Evolutionary conservation across 92 coral and sea anemone genomes (phyloP), one percentile per base, ranked within the genome.

Genomic region (Paragorgia papillata): DNA sequence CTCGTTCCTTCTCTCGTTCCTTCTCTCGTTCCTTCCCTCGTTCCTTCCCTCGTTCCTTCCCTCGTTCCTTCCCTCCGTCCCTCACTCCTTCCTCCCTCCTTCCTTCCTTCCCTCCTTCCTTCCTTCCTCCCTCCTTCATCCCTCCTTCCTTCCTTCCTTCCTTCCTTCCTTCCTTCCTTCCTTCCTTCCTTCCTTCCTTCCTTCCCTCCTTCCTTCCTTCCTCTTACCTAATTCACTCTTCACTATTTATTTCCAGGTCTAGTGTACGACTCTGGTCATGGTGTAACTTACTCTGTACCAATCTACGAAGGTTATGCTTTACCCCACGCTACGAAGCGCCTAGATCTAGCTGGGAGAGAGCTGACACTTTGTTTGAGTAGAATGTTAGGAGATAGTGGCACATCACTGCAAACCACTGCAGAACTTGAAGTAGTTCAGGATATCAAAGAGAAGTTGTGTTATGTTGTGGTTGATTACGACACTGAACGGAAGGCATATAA

Each of bases 301-400:
- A 92, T 94, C 65, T 94, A 91, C 66, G 98, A 94, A 77, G 98
- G 98, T 67, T 91, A 94, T 89, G 89, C 92, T 92, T 79, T 94
- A 21, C 97, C 98, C 21, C 98, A 94, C 79, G 97, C 98, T 19
- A 94, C 95, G 33, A 90, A 86, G 80, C 81, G 95, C 60, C 85
- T 91, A 75, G 70, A 94, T 80, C 79, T 94, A 24, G 98, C 98
- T 0, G 98, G 98, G 20, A 82, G 90, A 73, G 97, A 91, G 80
- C 88, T 94, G 26, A 89, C 97, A 49, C 64, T 57, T 27, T 84
- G 83, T 44, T 64, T 94, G 82, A 85, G 80, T 79, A 85, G 98
- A 56, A 80, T 94, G 75, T 69, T 94, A 30, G 84, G 73, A 17
- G 98, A 94, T 44, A 70, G 97, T 62, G 98, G 98, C 9, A 89